Conservation (phyloP, 1,140 invertebrate species). For the Gonatopus flavifemur region DNA sequence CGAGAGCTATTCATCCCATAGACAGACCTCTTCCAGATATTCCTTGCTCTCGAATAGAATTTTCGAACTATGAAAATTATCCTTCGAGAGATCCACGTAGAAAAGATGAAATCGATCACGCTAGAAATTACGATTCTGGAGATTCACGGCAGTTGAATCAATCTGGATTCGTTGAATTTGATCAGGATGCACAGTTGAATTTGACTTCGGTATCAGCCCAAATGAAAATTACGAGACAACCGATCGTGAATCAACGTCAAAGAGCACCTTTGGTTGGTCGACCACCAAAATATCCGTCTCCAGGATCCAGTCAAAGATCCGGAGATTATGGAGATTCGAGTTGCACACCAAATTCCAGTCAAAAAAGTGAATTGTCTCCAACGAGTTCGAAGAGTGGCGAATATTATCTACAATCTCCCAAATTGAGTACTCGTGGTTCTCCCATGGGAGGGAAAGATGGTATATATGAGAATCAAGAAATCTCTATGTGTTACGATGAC, state of each 20-base stretch:
- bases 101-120: not conserved
- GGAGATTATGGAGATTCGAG: conserved; percentile 51
- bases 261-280: conserved; percentile 21
- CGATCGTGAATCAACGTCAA: conserved; percentile 30
- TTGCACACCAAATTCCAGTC: conserved; percentile 52
- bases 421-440: conserved; percentile 35
- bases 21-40: conserved; percentile 49
- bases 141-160: conserved; percentile 20
- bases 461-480: conserved; percentile 24
- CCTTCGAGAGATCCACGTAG: conserved; percentile 11
- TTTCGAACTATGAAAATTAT: conserved; percentile 41
- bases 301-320: conserved; percentile 49
- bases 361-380: conserved; percentile 53
- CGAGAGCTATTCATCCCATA: conserved; percentile 42
- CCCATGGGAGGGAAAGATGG: conserved; percentile 16
- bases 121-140: too few species aligned
- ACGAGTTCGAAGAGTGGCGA: conserved; percentile 53
- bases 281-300: conserved; percentile 41
- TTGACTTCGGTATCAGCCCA: conserved; percentile 36
- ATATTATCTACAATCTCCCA: conserved; percentile 48
- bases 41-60: conserved; percentile 41
- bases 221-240: conserved; percentile 35
- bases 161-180: conserved; percentile 13
- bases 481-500: conserved; percentile 18
- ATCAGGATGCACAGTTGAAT: conserved; percentile 24